Evolutionary conservation across 1,140 invertebrate species (phyloP).

Genomic region (Proales similis): DNA sequence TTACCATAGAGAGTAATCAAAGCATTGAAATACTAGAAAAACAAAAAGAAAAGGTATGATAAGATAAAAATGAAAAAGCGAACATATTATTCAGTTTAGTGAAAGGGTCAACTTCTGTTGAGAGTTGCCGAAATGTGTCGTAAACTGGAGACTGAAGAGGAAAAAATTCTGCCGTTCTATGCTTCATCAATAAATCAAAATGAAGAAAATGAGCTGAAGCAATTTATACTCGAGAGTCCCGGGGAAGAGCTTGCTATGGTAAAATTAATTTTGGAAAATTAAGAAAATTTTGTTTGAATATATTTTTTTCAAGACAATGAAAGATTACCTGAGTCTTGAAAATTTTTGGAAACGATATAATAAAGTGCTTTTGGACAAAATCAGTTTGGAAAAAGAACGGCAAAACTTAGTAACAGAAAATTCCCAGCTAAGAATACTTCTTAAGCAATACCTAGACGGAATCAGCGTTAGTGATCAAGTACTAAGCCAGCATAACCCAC

Average conservation of each 20-base stretch:
- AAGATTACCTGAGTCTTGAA: constrained; percentile 42
- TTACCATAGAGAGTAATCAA: constrained; percentile 49
- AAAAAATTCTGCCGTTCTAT: constrained; percentile 55
- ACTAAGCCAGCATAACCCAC: constrained; percentile 49
- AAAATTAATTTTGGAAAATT: constrained; percentile 39
- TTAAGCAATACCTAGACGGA: constrained; percentile 54
- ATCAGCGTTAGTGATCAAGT: constrained; percentile 54
- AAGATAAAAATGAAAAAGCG: not conserved
- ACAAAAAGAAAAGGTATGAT: constrained; percentile 44
- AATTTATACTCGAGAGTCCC: constrained; percentile 45
- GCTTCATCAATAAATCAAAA: constrained; percentile 49
- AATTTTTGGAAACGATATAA: constrained; percentile 55
- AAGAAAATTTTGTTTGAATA: constrained; percentile 9
- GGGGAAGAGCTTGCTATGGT: constrained; percentile 43
- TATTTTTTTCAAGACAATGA: constrained; percentile 40
- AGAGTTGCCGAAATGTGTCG: constrained; percentile 51
- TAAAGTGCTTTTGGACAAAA: constrained; percentile 51
- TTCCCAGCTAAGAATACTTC: constrained; percentile 46
- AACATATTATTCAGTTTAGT: constrained; percentile 3
- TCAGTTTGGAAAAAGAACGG: constrained; percentile 51
- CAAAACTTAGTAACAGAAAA: constrained; percentile 47
- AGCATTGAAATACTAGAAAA: constrained; percentile 48
- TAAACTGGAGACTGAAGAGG: constrained; percentile 54
- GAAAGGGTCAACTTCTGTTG: constrained; percentile 48
- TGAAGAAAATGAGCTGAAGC: constrained; percentile 49